These are phyloP conservation scores for Idris sp. DNA, from an alignment of 1,140 invertebrate species.

Conservation along the genomic window DNA sequence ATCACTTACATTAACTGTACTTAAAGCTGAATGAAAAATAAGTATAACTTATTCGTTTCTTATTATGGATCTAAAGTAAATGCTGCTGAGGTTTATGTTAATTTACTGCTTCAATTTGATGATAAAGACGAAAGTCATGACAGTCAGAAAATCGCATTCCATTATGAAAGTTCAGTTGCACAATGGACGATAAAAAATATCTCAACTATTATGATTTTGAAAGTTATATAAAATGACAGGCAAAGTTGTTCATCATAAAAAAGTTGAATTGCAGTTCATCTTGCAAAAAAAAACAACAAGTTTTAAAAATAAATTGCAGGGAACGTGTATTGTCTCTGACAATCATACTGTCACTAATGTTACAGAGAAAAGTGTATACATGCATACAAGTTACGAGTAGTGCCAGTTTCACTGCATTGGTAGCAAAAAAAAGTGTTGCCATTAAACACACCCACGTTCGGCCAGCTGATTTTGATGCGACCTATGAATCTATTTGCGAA, in stretches of 20 bases:
- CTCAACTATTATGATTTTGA: slow-evolving; percentile 48
- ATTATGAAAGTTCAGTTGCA: slow-evolving; percentile 48
- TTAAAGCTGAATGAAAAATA: too few species aligned
- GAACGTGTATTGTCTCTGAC: slow-evolving; percentile 41
- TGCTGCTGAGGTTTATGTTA: background rate
- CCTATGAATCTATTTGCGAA: slow-evolving; percentile 30
- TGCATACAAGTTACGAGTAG: background rate
- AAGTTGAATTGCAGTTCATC: slow-evolving; percentile 34
- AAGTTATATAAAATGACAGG: slow-evolving; percentile 42
- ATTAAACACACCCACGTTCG: slow-evolving; percentile 52
- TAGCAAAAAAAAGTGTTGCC: slow-evolving; percentile 22
- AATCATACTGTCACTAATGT: slow-evolving; percentile 56
- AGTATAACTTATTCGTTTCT: too few species aligned
- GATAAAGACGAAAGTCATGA: slow-evolving; percentile 45
- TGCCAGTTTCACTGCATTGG: too few species aligned
- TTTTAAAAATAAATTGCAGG: slow-evolving; percentile 40
- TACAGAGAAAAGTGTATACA: slow-evolving; percentile 3
- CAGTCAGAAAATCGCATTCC: slow-evolving; percentile 49
- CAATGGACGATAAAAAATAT: slow-evolving; percentile 54
- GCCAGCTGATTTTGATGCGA: slow-evolving; percentile 41
- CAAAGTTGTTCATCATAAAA: slow-evolving; percentile 44
- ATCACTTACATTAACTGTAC: too few species aligned
- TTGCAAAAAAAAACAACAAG: slow-evolving; percentile 23
- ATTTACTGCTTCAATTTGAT: slow-evolving; percentile 17
- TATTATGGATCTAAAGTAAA: too few species aligned